Evolutionary conservation across 2,113 vertebrate genomes (phyloP), one percentile per base, ranked within the genome.

Genomic region (Sander vitreus): DNA sequence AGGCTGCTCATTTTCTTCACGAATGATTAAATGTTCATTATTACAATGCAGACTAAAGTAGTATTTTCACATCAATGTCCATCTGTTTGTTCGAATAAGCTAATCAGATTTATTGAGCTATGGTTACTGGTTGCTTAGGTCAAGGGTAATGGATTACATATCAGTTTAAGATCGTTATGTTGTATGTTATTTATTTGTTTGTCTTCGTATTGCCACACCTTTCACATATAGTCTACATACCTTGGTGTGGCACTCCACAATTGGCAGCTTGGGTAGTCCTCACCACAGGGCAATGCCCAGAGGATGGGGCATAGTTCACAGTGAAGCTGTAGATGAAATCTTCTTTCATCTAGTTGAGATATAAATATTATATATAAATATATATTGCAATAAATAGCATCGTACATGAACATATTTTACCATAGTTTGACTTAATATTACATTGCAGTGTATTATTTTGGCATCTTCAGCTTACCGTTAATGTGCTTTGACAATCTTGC

Each of bases 221-320:
- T n/a, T 23, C 36, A 23, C 13, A 77, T 19, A 78, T 51, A 43
- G 25, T 54, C 19, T 27, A 76, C 79, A 13, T 59, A 95, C 95
- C 95, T 94, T 80, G 86, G 90, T 95, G 84, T 94, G 83, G 70
- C 95, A 96, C 63, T 94, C 88, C 47, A 94, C 85, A 74, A 88
- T 58, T 3, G 36, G 83, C 81, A 11, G 86, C 91, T 6, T n/a
- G 25, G 69, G 25, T 81, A 27, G 86, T 88, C 55, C 94, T 93
- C 33, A 95, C 60, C 14, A 95, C 88, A 57, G 79, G 47, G 79
- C 9, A 23, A 0, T 1, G 0, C 66, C 55, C 27, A 86, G 0
- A 63, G 64, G 16, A 59, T 13, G 30, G 4, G 95, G 95, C 14
- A 54, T 95, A 95, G 70, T 82, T 82, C 27, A 96, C 50, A 16